Conservation (phyloP, 2,113 vertebrate species). For the Ariopsis seemanni region DNA sequence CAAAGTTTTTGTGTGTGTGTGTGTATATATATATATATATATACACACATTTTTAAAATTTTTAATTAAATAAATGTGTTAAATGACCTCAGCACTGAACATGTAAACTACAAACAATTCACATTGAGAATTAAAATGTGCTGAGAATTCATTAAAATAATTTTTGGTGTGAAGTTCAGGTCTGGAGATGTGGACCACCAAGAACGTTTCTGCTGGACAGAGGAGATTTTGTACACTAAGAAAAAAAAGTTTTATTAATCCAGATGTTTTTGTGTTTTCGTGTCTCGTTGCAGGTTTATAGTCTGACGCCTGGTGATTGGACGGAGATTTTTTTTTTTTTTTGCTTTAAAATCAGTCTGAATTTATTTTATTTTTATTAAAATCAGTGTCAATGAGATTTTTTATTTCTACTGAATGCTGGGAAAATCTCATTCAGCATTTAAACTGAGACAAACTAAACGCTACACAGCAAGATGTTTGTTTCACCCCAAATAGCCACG, state of each 20-base stretch:
- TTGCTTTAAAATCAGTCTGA: neutral
- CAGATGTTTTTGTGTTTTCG: neutral
- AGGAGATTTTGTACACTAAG: neutral
- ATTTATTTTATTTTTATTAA: neutral
- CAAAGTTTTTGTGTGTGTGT: neutral
- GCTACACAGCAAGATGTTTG: neutral
- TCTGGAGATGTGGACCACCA: conserved; percentile 1
- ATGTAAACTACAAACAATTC: neutral
- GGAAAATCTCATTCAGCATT: neutral
- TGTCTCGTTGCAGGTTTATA: neutral
- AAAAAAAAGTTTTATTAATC: neutral
- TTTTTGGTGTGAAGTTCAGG: neutral
- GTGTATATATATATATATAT: too few relatives aligned
- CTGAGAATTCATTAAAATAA: neutral
- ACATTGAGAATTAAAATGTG: too few relatives aligned
- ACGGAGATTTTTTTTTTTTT: neutral
- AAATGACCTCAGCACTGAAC: neutral
- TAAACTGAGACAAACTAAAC: neutral
- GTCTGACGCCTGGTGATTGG: neutral
- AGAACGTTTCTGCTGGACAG: conserved; percentile 36
- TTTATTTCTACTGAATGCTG: neutral
- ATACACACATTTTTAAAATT: too few relatives aligned
- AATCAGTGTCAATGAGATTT: neutral
- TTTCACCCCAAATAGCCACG: neutral
- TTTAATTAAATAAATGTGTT: neutral